Percentiles rank a stretch among this genome's conserved stretches.
These are phyloP conservation scores for Athene noctua DNA, from an alignment of 2,113 vertebrate species.

Conservation along the genomic window DNA sequence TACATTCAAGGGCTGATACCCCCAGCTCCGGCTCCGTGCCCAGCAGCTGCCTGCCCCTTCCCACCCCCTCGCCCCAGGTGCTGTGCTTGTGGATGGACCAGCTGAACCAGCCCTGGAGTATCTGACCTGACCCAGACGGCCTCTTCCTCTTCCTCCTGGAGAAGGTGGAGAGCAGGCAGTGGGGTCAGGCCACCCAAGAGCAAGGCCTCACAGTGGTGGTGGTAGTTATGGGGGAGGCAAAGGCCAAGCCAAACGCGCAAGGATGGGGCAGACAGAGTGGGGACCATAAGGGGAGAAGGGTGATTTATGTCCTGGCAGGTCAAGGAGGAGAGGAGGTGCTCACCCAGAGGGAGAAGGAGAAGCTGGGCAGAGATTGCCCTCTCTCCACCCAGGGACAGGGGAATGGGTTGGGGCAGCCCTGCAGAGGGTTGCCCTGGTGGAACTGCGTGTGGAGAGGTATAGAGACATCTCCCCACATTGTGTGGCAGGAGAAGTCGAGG, in stretches of 20 bases:
- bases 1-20: slow-evolving; percentile 43
- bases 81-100: slow-evolving; percentile 64
- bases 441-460: accelerated
- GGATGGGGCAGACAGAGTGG: not conserved
- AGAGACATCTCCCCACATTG: not conserved
- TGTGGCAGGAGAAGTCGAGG: accelerated
- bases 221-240: not conserved
- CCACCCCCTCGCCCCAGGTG: slow-evolving; percentile 26
- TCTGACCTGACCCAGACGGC: not conserved
- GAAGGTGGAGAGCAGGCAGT: not conserved
- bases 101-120: not conserved
- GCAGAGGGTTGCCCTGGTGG: not conserved
- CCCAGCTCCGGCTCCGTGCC: not conserved
- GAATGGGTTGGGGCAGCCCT: not conserved
- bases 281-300: not conserved
- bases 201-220: slow-evolving; percentile 63
- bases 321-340: not conserved
- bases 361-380: not conserved
- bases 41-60: not conserved
- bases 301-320: not conserved
- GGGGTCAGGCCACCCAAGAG: not conserved
- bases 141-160: not conserved
- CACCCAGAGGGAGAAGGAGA: not conserved
- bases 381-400: accelerated
- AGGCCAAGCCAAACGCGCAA: not conserved